Percentiles rank a stretch among this genome's conserved stretches.
These are phyloP conservation scores for Scaptomyza montana DNA, from an alignment of 1,140 invertebrate genomes.

Conservation along the genomic window DNA sequence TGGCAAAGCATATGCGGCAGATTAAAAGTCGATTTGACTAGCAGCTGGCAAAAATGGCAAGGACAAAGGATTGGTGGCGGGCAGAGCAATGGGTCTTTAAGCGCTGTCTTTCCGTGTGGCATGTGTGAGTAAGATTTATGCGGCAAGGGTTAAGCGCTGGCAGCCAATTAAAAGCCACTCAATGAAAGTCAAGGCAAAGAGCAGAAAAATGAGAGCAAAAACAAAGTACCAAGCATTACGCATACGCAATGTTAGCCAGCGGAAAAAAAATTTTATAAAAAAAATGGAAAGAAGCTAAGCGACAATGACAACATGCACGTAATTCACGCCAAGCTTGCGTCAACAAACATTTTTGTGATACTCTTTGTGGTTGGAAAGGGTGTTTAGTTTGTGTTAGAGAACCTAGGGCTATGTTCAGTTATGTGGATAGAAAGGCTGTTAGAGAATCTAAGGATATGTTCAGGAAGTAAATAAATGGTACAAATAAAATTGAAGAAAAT, in stretches of 20 bases:
- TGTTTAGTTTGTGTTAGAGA: neutral
- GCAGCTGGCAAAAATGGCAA: slow-evolving; percentile 37
- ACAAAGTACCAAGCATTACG: slow-evolving; percentile 53
- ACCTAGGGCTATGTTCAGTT: no score
- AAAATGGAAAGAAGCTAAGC: neutral
- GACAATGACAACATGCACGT: slow-evolving; percentile 19
- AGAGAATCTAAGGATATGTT: no score
- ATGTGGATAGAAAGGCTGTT: no score
- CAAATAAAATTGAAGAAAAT: no score
- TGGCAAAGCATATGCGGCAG: slow-evolving; percentile 62
- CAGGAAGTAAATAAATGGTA: no score
- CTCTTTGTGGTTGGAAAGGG: neutral
- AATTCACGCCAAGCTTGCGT: slow-evolving; percentile 41
- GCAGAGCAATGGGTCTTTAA: slow-evolving; percentile 18
- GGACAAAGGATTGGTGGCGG: slow-evolving; percentile 14
- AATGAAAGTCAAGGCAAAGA: slow-evolving; percentile 63
- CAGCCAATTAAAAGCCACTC: slow-evolving; percentile 78
- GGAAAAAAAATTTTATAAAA: no score
- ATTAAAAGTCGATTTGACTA: slow-evolving; percentile 79
- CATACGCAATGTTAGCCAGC: slow-evolving; percentile 68
- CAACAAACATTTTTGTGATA: slow-evolving; percentile 53
- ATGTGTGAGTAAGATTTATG: slow-evolving; percentile 60
- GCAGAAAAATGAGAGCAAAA: neutral
- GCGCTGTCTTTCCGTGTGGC: slow-evolving; percentile 10
- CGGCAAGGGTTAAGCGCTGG: slow-evolving; percentile 53